Evolutionary conservation across 1,140 invertebrate genomes (phyloP), one percentile per base, ranked within the genome.

Genomic region (Amphibalanus amphitrite): DNA sequence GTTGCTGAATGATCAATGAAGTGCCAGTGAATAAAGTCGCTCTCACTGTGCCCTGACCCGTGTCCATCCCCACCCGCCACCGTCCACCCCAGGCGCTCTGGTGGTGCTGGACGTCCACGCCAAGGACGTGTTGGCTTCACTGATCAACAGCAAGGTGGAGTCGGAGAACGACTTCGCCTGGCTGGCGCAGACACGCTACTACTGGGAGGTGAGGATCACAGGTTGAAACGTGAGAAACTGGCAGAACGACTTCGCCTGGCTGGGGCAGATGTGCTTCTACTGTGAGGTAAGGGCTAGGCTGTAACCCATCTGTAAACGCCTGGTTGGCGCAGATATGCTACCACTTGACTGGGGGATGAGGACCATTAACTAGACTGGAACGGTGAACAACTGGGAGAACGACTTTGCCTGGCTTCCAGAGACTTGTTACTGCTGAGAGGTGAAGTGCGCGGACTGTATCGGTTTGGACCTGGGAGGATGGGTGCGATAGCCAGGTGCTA

Each of bases 61-160:
- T n/a, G n/a, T n/a, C n/a, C n/a, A n/a, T n/a, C n/a, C n/a, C n/a
- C n/a, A n/a, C n/a, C n/a, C n/a, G n/a, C n/a, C n/a, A n/a, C n/a
- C n/a, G n/a, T n/a, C n/a, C n/a, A 17, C 77, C 79, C 33, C 75
- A 89, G 88, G 91, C 69, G 90, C 91, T 1, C 79, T 97, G 69
- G 90, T 97, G 67, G 92, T 96, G 6, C 78, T 97, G 69, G 93
- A 97, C 79, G 93, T 97, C 0, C 93, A 98, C 80, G 90, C 92
- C 0, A 82, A 92, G 76, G 93, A 97, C 80, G 90, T 95, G 0
- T 79, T 96, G 4, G 82, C 85, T 29, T 83, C 86, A 59, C 81
- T 97, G 13, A 86, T 89, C 25, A 81, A 86, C 0, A 84, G 87
- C 33, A 83, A 86, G 68, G 87, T 95, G n/a, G 26, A 33, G 10